Conservation (phyloP, 1,140 invertebrate species). For the Magallana ariakensis region DNA sequence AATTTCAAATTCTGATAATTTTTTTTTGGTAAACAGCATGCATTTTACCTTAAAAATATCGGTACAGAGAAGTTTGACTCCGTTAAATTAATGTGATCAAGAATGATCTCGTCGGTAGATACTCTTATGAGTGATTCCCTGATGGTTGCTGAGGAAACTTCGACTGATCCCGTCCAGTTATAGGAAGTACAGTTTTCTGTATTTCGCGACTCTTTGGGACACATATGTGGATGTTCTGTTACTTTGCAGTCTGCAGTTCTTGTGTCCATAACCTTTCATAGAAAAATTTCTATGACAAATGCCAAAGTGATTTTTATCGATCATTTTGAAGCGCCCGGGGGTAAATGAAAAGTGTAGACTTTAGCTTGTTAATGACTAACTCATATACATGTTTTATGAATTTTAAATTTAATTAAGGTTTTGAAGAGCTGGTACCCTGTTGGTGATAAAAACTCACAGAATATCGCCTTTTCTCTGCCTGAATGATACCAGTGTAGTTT, state of each 20-base stretch:
- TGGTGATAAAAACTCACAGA: not conserved
- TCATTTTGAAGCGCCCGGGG: not conserved
- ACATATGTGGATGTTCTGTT: not conserved
- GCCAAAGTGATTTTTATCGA: not conserved
- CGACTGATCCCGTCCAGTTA: conserved; percentile 5
- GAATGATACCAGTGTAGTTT: conserved; percentile 3
- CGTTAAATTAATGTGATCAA: not conserved
- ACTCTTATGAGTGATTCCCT: not conserved
- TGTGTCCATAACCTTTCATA: conserved; percentile 1
- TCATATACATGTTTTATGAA: too few relatives aligned
- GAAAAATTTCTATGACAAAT: too few relatives aligned
- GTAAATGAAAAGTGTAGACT: not conserved
- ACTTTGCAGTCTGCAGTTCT: not conserved
- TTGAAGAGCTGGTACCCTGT: too few relatives aligned
- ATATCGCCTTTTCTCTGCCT: not conserved
- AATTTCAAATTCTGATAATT: too few relatives aligned
- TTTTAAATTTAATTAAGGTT: not conserved
- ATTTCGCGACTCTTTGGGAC: not conserved
- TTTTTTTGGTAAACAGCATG: not conserved
- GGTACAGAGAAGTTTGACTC: not conserved
- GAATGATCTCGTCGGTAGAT: not conserved
- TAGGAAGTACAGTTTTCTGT: not conserved
- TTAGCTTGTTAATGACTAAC: too few relatives aligned
- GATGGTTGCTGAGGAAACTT: conserved; percentile 1
- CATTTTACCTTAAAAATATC: not conserved